Conservation (phyloP, 2,113 vertebrate genomes). For the Indicator maculatus region DNA sequence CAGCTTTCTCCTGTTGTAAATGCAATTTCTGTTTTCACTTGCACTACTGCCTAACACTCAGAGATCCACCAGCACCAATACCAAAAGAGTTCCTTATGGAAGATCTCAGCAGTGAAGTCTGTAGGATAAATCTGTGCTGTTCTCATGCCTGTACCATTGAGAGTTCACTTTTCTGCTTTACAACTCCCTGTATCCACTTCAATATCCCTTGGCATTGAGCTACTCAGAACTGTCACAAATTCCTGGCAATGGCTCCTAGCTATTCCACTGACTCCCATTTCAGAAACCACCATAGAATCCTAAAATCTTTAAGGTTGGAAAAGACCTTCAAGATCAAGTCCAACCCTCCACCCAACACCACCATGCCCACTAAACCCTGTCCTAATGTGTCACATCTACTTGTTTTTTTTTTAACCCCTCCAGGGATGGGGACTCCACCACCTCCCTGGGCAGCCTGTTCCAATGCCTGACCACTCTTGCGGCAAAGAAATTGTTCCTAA, state of each 20-base stretch:
- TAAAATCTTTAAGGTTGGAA: too few species aligned
- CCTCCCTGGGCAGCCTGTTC: too few species aligned
- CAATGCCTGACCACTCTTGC: too few species aligned
- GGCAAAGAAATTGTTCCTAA: too few species aligned
- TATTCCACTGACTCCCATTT: not conserved
- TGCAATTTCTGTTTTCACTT: not conserved
- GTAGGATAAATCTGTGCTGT: not conserved
- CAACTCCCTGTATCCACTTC: not conserved
- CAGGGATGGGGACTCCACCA: too few species aligned
- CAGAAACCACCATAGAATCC: not conserved
- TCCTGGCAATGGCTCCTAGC: not conserved
- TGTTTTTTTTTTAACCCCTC: too few species aligned
- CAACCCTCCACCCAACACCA: too few species aligned
- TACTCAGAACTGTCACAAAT: not conserved
- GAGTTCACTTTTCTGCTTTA: constrained; percentile 1
- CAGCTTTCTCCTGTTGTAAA: not conserved
- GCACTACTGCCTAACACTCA: not conserved
- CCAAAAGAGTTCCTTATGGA: not conserved
- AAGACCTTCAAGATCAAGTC: too few species aligned
- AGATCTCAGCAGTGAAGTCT: not conserved
- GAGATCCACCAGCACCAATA: not conserved
- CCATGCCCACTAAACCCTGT: too few species aligned
- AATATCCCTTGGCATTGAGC: not conserved
- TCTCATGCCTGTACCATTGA: not conserved
- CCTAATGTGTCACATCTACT: too few species aligned